These are phyloP conservation scores for Meteorus colon DNA, from an alignment of 2,888 invertebrate genomes.

Conservation along the genomic window DNA sequence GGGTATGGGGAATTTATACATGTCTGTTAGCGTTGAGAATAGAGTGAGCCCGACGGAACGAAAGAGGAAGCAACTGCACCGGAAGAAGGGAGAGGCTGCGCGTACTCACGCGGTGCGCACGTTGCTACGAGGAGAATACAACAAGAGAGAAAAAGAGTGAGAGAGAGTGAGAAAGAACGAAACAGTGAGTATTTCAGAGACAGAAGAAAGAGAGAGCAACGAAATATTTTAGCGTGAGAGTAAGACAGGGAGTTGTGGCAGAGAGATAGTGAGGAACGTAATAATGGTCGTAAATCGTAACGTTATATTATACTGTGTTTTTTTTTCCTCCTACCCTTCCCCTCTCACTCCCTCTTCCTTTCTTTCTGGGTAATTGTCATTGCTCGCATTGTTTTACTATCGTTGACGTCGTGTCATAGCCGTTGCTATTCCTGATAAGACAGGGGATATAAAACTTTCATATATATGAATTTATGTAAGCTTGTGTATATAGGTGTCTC, in stretches of 20 bases:
- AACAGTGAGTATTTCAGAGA: neutral
- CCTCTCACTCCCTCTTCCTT: neutral
- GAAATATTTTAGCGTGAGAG: slow-evolving; percentile 11
- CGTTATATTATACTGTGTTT: slow-evolving; percentile 17
- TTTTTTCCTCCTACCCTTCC: neutral
- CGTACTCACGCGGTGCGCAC: slow-evolving; percentile 8
- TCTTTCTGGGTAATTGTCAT: slow-evolving; percentile 40
- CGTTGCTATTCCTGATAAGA: slow-evolving; percentile 21
- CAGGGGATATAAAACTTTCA: slow-evolving; percentile 3
- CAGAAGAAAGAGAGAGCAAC: neutral
- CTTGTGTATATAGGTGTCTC: neutral
- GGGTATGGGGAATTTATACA: neutral
- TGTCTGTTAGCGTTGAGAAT: slow-evolving; percentile 28
- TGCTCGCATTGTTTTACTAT: slow-evolving; percentile 36
- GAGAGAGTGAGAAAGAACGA: neutral
- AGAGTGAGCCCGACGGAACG: slow-evolving; percentile 42
- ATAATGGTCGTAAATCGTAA: slow-evolving; percentile 42
- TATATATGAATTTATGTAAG: neutral
- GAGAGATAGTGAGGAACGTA: slow-evolving; percentile 27
- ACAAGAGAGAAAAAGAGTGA: neutral
- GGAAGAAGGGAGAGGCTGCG: slow-evolving; percentile 50
- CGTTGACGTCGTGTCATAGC: slow-evolving; percentile 25
- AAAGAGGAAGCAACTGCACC: slow-evolving; percentile 50
- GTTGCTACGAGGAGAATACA: neutral
- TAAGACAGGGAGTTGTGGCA: neutral